phyloP scores from a whole-genome alignment of 2,113 vertebrate species.

The Oreochromis niloticus region DNA sequence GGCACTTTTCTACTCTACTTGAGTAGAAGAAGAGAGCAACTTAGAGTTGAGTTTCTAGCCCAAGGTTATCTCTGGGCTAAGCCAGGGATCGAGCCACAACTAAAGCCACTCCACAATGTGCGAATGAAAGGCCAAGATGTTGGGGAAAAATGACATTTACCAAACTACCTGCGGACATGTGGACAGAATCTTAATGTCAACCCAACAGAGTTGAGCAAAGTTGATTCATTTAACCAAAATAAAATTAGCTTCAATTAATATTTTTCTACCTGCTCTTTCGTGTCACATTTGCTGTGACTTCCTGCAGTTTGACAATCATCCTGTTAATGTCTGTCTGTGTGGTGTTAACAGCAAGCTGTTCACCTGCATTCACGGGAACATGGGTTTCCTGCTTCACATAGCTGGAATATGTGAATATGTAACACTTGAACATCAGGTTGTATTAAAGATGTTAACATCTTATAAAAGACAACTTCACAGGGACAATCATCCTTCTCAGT shows the following conservation, averaged over 20 bases:
- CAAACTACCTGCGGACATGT: fast-evolving
- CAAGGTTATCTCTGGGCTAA: background rate
- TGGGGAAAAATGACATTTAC: background rate
- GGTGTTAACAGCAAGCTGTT: background rate
- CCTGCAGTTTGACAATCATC: background rate
- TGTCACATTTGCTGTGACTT: background rate
- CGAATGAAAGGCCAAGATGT: background rate
- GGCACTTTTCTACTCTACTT: background rate
- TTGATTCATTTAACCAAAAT: background rate
- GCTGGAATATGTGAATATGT: background rate
- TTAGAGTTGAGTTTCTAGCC: background rate
- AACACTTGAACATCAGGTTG: background rate
- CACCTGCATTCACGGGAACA: background rate
- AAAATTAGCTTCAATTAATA: background rate
- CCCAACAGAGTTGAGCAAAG: background rate
- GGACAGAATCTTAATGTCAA: background rate
- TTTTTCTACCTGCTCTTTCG: background rate
- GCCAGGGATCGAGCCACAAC: background rate
- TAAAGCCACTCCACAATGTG: background rate
- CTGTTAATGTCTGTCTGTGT: background rate
- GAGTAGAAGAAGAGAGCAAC: fast-evolving
- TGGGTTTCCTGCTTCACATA: background rate
- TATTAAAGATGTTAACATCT: background rate
- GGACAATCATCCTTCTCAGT: background rate
- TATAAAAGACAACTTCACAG: background rate